A percentile compares a stretch with the other conserved stretches of the same genome.
These are phyloP conservation scores for Hypsopygia costalis DNA, from an alignment of 2,888 invertebrate genomes.

Conservation along the genomic window DNA sequence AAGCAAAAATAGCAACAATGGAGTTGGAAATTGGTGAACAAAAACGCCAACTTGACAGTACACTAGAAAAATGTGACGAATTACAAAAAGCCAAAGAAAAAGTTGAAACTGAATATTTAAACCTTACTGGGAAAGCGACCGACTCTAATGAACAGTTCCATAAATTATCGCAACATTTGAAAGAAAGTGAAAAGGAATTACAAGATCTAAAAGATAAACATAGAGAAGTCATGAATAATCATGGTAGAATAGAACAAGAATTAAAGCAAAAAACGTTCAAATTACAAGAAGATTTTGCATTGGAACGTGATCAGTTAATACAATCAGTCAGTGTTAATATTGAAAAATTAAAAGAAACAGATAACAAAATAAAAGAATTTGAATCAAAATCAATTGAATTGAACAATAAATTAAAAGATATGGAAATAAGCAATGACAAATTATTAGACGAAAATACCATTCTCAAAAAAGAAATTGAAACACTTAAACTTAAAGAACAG, in stretches of 20 bases:
- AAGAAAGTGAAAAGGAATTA: conserved; percentile 79
- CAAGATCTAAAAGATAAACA: conserved; percentile 72
- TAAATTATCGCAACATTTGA: conserved; percentile 76
- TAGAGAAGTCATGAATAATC: conserved; percentile 60
- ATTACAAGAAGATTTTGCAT: conserved; percentile 60
- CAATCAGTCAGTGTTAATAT: conserved; percentile 53
- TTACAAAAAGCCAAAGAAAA: conserved; percentile 79
- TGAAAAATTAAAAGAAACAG: conserved; percentile 54
- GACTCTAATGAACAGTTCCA: conserved; percentile 81
- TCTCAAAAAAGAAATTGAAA: conserved; percentile 62
- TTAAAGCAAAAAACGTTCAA: conserved; percentile 69
- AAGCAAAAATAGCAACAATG: conserved; percentile 61
- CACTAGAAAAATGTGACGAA: conserved; percentile 79
- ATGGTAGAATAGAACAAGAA: conserved; percentile 69
- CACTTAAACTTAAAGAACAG: conserved; percentile 56
- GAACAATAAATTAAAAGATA: conserved; percentile 44
- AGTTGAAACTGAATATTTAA: conserved; percentile 80
- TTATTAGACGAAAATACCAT: conserved; percentile 65
- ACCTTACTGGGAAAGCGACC: conserved; percentile 79
- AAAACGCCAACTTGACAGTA: conserved; percentile 75
- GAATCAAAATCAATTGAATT: conserved; percentile 43
- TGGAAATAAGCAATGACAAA: conserved; percentile 54
- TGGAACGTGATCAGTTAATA: conserved; percentile 56
- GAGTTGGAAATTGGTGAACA: conserved; percentile 80
- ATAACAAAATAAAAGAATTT: conserved; percentile 55